Evolutionary conservation across 2,888 invertebrate genomes (phyloP), one percentile per base, ranked within the genome.

Genomic region (Blastobasis adustella): DNA sequence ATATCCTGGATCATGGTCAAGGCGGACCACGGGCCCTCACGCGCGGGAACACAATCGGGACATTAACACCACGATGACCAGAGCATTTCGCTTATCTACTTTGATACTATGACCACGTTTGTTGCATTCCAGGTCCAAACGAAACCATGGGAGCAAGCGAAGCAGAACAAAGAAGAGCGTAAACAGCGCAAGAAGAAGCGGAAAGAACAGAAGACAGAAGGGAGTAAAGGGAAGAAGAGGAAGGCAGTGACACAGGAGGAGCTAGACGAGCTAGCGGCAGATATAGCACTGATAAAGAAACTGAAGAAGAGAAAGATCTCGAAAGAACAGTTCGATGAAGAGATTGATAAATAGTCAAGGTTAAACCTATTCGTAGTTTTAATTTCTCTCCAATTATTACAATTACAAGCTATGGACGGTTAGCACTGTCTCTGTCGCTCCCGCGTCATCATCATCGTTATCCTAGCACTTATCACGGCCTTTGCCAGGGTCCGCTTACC

Each of bases 241-340:
- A 71, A 69, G 50, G 71, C 79, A 0, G 90, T 93, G 42, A 92
- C 91, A 4, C 91, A 93, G 63, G 93, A 94, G 58, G 96, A 96
- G 66, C 70, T 95, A 37, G 91, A 91, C 39, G 95, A 96, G 67
- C 68, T 96, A 47, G 93, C 93, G 6, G 93, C 91, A 51, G 97
- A 98, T 71, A 92, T 96, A 48, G 91, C 94, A 5, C 84, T 97
- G 37, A 91, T 97, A 55, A 98, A 97, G 74, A 96, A 95, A 66
- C 82, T 96, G 0, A 97, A 96, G 74, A 95, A 92, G 67, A 93
- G 95, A 63, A 97, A 97, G 76, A 93, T 93, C 38, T 89, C 89
- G 0, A 85, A 92, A 50, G 92, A 92, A 58, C 91, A 93, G 63
- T 93, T 91, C 63, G 91, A 93, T 59, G 82, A 91, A 61, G 86